Evolutionary conservation across 2,797 vertebrate species (phyloP), one percentile per base, ranked within the genome.

Genomic region (Rhynchotus rufescens): DNA sequence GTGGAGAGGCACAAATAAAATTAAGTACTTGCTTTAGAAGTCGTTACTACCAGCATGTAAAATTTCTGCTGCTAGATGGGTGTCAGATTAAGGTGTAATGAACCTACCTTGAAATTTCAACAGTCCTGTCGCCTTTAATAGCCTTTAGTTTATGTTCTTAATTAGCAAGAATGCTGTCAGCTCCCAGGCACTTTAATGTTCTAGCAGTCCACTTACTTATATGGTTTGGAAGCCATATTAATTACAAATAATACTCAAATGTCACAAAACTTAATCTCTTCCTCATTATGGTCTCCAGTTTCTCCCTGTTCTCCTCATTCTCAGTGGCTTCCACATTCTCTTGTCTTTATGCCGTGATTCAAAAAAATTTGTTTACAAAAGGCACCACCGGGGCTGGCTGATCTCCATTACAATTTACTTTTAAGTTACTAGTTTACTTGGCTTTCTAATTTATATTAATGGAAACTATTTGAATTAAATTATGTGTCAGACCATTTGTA

Each of bases 351-450:
- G 62, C 74, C 52, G 62, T 34, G 80, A 96, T 95, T 92, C 62
- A 4, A 95, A 96, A 94, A 92, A 72, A 95, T 90, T 96, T 95
- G 95, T 93, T 96, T 95, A 95, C 92, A 89, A 94, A 95, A 94
- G 89, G 66, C 75, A 93, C 76, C 81, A 95, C 74, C 65, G 81
- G 36, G 42, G 52, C 45, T 88, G 88, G 77, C 80, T 77, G 72
- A 93, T 95, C 71, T 72, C 76, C 80, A 92, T 90, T 79, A 93
- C 51, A 90, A 93, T 91, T 87, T 95, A 92, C 92, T 91, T 86
- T 44, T 76, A 93, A 87, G 84, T 76, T 87, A 82, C 62, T 62
- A 65, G 73, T 84, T 92, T 92, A 94, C 85, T 94, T 95, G 87
- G 93, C 90, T 91, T 94, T 93, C 86, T 94, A 96, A 94, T 95